phyloP scores from a whole-genome alignment of 35 echinoderm and acorn worm genomes.

The Chiridota heheva region DNA sequence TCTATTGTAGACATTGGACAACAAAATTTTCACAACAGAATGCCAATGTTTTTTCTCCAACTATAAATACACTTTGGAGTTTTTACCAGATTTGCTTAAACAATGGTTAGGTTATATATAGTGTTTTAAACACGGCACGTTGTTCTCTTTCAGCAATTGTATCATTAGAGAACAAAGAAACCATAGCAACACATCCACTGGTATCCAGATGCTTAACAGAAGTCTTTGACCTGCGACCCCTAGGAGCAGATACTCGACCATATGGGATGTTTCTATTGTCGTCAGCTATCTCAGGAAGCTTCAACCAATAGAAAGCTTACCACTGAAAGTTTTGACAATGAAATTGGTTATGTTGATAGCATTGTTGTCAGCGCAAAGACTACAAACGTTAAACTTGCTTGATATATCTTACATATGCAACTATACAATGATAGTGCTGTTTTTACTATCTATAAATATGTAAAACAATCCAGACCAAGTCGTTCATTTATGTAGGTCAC shows the following conservation, averaged over 20 bases:
- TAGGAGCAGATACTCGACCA: constrained; percentile 36
- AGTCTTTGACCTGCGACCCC: constrained; percentile 47
- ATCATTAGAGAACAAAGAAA: constrained; percentile 12
- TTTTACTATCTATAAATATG: constrained; percentile 27
- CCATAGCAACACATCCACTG: constrained; percentile 47
- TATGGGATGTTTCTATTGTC: constrained; percentile 63
- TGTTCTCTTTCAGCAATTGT: constrained; percentile 26
- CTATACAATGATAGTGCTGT: too few species aligned
- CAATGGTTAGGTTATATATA: neutral
- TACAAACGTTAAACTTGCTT: too few species aligned
- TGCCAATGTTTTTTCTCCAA: constrained; percentile 3
- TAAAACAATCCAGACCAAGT: too few species aligned
- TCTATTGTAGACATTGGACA: constrained; percentile 11
- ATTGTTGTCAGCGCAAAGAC: too few species aligned
- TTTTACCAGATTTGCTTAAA: neutral
- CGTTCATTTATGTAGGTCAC: neutral
- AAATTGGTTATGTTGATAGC: too few species aligned
- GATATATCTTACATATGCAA: neutral
- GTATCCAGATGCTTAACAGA: constrained; percentile 41
- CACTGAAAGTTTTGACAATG: constrained; percentile 45
- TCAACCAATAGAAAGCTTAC: neutral
- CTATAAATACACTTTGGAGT: neutral
- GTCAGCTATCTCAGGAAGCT: constrained; percentile 32
- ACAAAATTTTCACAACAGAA: neutral
- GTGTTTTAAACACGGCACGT: constrained; percentile 7